phyloP scores from a whole-genome alignment of 2,113 vertebrate species.

The Furnarius figulus region DNA sequence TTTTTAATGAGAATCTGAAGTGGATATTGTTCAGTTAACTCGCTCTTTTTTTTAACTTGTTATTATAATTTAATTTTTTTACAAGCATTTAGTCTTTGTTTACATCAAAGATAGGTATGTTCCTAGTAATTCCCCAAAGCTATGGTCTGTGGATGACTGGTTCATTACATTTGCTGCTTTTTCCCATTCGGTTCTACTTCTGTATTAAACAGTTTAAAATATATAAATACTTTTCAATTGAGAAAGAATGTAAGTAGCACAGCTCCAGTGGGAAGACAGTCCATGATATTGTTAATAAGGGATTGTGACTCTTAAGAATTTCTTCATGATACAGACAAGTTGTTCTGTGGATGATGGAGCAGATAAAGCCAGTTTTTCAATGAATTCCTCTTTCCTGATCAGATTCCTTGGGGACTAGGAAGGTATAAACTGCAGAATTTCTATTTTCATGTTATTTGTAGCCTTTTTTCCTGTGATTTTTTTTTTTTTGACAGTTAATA shows the following conservation, averaged over 20 bases:
- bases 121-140: neutral
- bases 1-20: conserved; percentile 37
- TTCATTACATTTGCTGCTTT: neutral
- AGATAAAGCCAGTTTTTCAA: neutral
- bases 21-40: conserved; percentile 16
- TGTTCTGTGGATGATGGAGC: neutral
- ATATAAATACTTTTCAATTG: neutral
- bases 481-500: neutral
- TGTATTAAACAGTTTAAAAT: neutral
- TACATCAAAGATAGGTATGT: neutral
- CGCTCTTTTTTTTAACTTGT: neutral
- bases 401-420: neutral
- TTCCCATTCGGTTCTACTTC: neutral
- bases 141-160: neutral
- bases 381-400: neutral
- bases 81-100: neutral
- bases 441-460: neutral
- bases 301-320: neutral
- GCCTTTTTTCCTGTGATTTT: neutral
- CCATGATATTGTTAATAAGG: neutral
- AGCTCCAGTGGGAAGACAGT: neutral
- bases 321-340: neutral
- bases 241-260: neutral
- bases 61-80: neutral
- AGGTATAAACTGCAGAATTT: neutral